phyloP scores from a whole-genome alignment of 2,797 vertebrate genomes.

The Halcyon leucocephala region DNA sequence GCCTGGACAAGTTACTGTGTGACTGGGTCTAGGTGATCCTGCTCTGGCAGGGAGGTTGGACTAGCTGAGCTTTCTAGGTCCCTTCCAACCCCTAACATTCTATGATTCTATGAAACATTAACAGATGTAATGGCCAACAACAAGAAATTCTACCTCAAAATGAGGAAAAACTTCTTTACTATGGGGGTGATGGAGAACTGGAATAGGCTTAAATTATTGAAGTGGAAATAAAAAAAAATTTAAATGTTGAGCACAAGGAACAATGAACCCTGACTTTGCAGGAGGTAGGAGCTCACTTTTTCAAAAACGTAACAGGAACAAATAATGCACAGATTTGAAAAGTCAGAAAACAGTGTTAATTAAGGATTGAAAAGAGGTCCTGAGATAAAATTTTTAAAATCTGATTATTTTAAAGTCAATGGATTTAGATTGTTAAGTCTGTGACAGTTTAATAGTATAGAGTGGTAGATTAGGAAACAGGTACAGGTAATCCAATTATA shows the following conservation, averaged over 20 bases:
- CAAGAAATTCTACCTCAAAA: not conserved
- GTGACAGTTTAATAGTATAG: not conserved
- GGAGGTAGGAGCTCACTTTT: not conserved
- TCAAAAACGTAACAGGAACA: not conserved
- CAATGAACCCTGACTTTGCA: not conserved
- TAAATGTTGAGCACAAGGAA: not conserved
- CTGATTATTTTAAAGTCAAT: too few relatives aligned
- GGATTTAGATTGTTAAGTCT: not conserved
- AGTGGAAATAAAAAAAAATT: not conserved
- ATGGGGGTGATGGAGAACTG: too few relatives aligned
- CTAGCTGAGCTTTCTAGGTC: too few relatives aligned
- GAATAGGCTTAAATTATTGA: not conserved
- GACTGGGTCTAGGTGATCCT: too few relatives aligned
- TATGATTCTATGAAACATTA: not conserved
- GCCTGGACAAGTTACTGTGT: too few relatives aligned
- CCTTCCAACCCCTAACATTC: too few relatives aligned
- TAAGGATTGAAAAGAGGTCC: not conserved
- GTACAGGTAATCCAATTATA: not conserved
- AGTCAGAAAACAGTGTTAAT: not conserved
- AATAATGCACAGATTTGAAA: not conserved
- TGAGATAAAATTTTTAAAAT: not conserved
- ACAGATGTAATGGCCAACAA: not conserved
- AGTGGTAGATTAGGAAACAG: not conserved
- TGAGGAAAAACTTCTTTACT: too few relatives aligned
- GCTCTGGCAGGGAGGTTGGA: too few relatives aligned